Evolutionary conservation across 2,888 invertebrate species (phyloP), one percentile per base, ranked within the genome.

Genomic region (Anoncus sp.): DNA sequence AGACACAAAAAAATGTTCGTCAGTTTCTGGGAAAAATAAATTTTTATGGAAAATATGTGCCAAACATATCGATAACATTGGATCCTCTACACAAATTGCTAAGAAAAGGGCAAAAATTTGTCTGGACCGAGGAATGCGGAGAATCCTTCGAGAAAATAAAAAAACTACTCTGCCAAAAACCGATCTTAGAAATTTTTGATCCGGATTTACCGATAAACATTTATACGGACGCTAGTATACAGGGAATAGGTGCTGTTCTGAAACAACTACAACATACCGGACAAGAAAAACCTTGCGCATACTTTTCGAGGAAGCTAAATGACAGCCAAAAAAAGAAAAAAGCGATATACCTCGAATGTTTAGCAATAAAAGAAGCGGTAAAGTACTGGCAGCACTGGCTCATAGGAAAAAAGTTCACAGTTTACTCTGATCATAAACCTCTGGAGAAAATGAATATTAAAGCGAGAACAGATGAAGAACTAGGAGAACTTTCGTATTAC

Each of bases 391-490:
- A 73, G 22, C 59, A 73, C 65, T 73, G 57, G 74, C 35, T 74
- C 14, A 66, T 74, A 16, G 73, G 74, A 3, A 74, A 18, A 74
- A 27, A 24, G 49, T 66, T 66, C 20, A 74, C 49, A 12, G 51
- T 82, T 12, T 81, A 31, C 22, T 72, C 78, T 12, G 80, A 83
- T 38, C 82, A 84, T 31, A 82, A 81, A 79, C 85, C 79, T 10
- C 51, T 83, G 35, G 81, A 84, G 47, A 81, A 79, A 31, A 62
- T 84, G 72, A 85, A 85, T 20, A 75, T 84, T 20, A 83, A 83
- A 77, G 31, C 78, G 14, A 81, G 82, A 59, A 82, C 82, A 9
- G 83, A 86, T 35, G 81, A 85, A 78, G 83, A 85, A 75, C 43
- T 85, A 22, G 83, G 83, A 12, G 81, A 31, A 3, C 31, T 31